Conservation (phyloP, 2,113 vertebrate species). For the Oreochromis tanganicae region DNA sequence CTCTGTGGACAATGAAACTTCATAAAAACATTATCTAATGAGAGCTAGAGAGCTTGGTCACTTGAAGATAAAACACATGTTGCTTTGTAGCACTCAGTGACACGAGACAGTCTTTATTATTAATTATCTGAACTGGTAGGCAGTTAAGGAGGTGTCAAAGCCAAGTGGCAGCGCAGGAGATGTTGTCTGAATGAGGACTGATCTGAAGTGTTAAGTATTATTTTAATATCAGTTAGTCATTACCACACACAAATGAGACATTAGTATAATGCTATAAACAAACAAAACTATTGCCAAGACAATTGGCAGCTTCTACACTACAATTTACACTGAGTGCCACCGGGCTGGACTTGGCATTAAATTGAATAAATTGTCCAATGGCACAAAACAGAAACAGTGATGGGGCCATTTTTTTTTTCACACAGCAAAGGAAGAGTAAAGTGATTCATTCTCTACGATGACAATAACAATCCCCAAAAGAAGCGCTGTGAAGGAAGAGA, state of each 20-base stretch:
- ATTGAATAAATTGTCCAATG: neutral
- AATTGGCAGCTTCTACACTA: conserved; percentile 8
- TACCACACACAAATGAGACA: neutral
- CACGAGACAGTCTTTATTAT: neutral
- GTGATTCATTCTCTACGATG: neutral
- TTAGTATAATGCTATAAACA: conserved; percentile 23
- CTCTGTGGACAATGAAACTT: neutral
- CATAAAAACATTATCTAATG: neutral
- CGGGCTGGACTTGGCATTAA: neutral
- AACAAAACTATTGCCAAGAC: conserved; percentile 26
- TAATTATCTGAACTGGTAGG: neutral
- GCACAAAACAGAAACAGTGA: neutral
- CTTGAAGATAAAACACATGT: neutral
- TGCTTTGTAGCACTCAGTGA: neutral
- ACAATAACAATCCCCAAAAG: neutral
- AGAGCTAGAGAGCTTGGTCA: neutral
- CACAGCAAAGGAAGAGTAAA: neutral
- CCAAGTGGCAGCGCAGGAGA: neutral
- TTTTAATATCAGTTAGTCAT: neutral
- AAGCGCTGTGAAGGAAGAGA: neutral
- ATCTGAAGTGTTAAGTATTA: neutral
- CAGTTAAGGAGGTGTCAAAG: neutral
- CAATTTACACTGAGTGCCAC: neutral
- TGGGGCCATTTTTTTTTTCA: neutral
- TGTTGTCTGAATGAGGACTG: neutral